phyloP scores from a whole-genome alignment of 2,797 vertebrate species.

The Dipus sagitta region DNA sequence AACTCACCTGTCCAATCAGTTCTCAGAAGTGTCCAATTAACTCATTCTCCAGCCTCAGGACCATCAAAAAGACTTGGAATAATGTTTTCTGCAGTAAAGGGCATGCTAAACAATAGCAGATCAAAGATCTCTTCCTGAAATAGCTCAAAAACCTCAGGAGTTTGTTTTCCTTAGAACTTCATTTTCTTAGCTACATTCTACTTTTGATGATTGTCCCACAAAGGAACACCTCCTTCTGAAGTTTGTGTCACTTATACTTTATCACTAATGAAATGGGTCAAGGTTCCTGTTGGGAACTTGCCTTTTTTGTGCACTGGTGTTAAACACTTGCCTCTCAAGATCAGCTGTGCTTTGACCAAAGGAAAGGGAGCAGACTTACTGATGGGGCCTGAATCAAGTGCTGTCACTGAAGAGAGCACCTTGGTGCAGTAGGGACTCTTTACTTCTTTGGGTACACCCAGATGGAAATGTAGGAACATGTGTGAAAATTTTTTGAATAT shows the following conservation, averaged over 20 bases:
- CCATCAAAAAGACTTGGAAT: neutral
- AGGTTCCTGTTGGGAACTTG: neutral
- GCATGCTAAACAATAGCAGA: no score
- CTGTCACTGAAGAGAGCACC: neutral
- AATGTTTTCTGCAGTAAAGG: accelerated
- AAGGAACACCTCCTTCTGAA: neutral
- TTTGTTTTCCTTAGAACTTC: neutral
- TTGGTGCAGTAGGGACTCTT: neutral
- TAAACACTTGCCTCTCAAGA: neutral
- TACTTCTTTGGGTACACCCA: neutral
- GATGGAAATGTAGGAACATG: neutral
- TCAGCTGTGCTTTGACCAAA: neutral
- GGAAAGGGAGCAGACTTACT: neutral
- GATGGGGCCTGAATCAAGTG: neutral
- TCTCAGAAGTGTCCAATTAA: neutral
- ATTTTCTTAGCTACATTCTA: neutral
- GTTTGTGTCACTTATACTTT: neutral
- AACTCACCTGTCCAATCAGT: neutral
- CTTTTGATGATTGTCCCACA: neutral
- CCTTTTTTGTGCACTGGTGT: neutral
- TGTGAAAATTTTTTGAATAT: neutral
- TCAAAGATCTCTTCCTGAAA: neutral
- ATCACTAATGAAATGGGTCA: neutral
- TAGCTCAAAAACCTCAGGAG: neutral
- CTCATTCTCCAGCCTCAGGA: neutral